phyloP scores from a whole-genome alignment of 2,888 invertebrate species.

The Malachius bipustulatus region DNA sequence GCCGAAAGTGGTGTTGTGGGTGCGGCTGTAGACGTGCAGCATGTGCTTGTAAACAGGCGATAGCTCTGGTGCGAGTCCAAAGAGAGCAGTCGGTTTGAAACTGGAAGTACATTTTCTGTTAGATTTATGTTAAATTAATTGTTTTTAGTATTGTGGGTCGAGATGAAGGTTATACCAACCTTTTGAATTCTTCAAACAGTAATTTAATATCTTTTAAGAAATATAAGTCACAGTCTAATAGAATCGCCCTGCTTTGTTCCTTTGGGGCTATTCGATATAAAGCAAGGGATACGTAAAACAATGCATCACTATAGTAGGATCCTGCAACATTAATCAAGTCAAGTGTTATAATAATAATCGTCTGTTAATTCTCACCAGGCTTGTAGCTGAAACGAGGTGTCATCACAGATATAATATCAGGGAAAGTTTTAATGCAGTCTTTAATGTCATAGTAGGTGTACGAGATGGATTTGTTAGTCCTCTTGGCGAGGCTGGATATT shows the following conservation, averaged over 20 bases:
- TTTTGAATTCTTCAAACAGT: constrained; percentile 54
- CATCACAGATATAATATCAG: constrained; percentile 53
- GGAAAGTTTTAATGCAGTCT: constrained; percentile 44
- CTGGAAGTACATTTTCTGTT: constrained; percentile 27
- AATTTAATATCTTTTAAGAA: constrained; percentile 55
- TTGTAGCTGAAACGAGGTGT: constrained; percentile 59
- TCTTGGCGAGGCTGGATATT: constrained; percentile 23
- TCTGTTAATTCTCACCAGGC: constrained; percentile 37
- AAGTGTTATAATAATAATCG: too few relatives aligned
- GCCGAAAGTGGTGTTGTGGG: constrained; percentile 48
- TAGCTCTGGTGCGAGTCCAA: constrained; percentile 61
- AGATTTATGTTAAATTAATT: background rate
- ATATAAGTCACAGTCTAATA: constrained; percentile 68
- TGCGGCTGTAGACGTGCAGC: constrained; percentile 51
- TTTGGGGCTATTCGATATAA: constrained; percentile 54
- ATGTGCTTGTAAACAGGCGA: constrained; percentile 71
- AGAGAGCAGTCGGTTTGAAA: constrained; percentile 50
- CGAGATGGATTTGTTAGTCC: constrained; percentile 32
- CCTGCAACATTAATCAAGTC: too few relatives aligned
- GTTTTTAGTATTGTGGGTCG: background rate
- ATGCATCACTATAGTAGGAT: constrained; percentile 64
- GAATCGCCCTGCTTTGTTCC: constrained; percentile 48
- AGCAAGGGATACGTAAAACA: constrained; percentile 67
- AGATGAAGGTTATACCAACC: constrained; percentile 35
- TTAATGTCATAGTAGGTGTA: constrained; percentile 50